These are phyloP conservation scores for Zoroaster sp. DNA, from an alignment of 53 echinoderm and acorn worm species.

Conservation along the genomic window DNA sequence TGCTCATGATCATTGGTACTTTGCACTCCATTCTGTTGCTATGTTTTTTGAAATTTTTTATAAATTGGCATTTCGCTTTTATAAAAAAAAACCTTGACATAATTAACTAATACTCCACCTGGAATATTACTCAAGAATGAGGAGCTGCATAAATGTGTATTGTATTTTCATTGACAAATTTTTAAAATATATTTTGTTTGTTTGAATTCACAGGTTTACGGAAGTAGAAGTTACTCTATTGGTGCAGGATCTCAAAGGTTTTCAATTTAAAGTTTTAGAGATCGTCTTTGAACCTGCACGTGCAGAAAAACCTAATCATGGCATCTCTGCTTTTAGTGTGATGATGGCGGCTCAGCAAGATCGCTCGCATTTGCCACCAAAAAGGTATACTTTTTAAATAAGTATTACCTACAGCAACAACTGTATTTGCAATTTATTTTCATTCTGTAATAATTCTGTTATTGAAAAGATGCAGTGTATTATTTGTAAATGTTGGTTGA, in stretches of 20 bases:
- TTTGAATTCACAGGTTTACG: not conserved
- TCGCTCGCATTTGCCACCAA: not conserved
- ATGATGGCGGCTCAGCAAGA: not conserved
- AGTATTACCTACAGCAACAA: too few species aligned
- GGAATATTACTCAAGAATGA: not conserved
- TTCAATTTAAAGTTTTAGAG: not conserved
- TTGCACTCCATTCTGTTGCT: not conserved
- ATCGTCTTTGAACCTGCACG: not conserved
- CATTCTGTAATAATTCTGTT: not conserved
- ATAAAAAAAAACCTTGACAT: not conserved
- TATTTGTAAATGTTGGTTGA: not conserved
- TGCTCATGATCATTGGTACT: not conserved
- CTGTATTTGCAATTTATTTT: not conserved
- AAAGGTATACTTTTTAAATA: not conserved
- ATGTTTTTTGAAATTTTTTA: too few species aligned
- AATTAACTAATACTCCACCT: not conserved
- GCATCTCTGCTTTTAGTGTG: not conserved
- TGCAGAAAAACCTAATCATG: not conserved
- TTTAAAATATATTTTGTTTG: not conserved
- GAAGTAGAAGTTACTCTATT: not conserved
- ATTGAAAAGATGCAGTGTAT: not conserved
- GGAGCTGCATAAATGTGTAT: not conserved
- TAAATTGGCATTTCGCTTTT: not conserved
- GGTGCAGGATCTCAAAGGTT: not conserved
- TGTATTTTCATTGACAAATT: not conserved